Evolutionary conservation across 2,797 vertebrate genomes (phyloP).

Genomic region (Urocyon cinereoargenteus): DNA sequence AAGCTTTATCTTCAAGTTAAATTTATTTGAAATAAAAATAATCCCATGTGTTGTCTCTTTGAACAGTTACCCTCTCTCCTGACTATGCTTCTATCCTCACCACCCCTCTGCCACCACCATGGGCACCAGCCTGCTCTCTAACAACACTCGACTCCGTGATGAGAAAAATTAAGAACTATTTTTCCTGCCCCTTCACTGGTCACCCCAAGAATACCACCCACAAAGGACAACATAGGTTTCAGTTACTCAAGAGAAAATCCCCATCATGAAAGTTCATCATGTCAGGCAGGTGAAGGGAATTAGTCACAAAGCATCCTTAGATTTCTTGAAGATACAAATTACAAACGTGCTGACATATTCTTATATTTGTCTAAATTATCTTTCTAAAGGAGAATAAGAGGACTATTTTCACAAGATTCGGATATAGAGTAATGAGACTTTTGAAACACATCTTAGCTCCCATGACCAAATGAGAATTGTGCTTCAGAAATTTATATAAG

Average conservation of each 20-base stretch:
- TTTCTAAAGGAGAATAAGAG: not conserved
- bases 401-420: not conserved
- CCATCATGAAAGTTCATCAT: not conserved
- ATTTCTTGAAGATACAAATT: not conserved
- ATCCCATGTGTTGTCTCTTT: not conserved
- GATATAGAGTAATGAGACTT: not conserved
- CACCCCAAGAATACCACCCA: not conserved
- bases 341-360: not conserved
- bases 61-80: not conserved
- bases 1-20: conserved; percentile 2
- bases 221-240: not conserved
- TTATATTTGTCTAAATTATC: not conserved
- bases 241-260: not conserved
- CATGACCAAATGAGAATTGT: not conserved
- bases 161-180: not conserved
- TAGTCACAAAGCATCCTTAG: not conserved
- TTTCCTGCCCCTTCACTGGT: not conserved
- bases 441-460: not conserved
- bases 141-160: not conserved
- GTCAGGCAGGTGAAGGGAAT: not conserved
- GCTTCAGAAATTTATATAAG: conserved; percentile 6
- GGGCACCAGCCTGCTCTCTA: not conserved
- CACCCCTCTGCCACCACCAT: not conserved
- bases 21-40: not conserved
- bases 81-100: not conserved